phyloP scores from a whole-genome alignment of 2,113 vertebrate species.

The Protobothrops flavoviridis region DNA sequence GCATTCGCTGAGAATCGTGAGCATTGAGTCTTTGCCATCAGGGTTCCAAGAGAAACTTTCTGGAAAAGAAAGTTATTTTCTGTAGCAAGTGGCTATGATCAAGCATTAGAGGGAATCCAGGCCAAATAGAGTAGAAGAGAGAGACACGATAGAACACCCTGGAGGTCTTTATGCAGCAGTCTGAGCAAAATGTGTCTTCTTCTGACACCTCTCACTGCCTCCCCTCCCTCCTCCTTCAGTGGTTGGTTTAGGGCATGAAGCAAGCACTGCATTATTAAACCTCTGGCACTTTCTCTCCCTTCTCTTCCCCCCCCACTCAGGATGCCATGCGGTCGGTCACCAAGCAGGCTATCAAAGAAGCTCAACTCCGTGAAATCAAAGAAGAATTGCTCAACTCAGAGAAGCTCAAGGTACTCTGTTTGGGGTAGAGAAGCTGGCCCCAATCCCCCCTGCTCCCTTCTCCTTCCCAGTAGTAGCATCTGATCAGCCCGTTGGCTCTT shows the following conservation, averaged over 20 bases:
- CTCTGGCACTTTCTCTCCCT: neutral
- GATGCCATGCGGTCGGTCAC: constrained; percentile 94
- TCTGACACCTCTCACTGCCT: neutral
- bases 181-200: neutral
- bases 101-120: neutral
- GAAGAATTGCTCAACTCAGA: constrained; percentile 92
- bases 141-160: neutral
- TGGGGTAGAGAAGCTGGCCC: neutral
- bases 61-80: neutral
- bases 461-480: neutral
- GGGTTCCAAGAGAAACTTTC: neutral
- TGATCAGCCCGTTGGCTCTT: neutral
- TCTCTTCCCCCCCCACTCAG: constrained; percentile 54
- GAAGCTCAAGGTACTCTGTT: constrained; percentile 81
- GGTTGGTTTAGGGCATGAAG: neutral
- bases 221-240: too few species aligned
- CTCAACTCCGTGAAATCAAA: constrained; percentile 90
- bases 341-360: constrained; percentile 89
- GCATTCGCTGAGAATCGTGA: neutral
- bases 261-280: too few species aligned
- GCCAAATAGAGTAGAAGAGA: neutral
- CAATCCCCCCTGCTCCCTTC: too few species aligned
- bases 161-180: neutral
- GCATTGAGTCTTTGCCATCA: neutral
- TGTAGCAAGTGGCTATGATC: neutral